Conservation (phyloP, 2,888 invertebrate genomes). For the Cosmia trapezina region DNA sequence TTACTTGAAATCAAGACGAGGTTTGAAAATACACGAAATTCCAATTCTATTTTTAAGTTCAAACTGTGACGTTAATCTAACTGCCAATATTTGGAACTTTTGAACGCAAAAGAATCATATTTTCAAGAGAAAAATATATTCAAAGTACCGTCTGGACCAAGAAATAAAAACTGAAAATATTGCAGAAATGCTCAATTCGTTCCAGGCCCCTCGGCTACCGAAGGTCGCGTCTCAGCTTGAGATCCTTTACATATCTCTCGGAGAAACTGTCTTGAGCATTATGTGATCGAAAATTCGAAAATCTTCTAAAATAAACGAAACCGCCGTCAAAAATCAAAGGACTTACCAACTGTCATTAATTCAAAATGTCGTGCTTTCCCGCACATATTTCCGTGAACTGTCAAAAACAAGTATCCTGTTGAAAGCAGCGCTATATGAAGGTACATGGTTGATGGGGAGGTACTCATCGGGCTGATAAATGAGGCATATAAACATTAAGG, state of each 20-base stretch:
- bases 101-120: constrained; percentile 11
- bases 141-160: constrained; percentile 17
- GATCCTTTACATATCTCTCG: constrained; percentile 38
- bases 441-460: constrained; percentile 27
- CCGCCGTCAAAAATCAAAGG: not conserved
- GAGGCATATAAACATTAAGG: constrained; percentile 54
- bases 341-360: constrained; percentile 21
- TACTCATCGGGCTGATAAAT: constrained; percentile 55
- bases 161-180: constrained; percentile 33
- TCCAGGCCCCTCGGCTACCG: constrained; percentile 39
- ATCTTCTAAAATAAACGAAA: constrained; percentile 12
- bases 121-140: constrained; percentile 46
- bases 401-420: constrained; percentile 32
- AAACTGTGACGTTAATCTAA: not conserved
- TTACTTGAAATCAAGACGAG: not conserved
- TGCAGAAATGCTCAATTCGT: constrained; percentile 39
- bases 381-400: constrained; percentile 34
- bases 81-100: not conserved
- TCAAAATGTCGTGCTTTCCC: constrained; percentile 4
- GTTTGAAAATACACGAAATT: constrained; percentile 1
- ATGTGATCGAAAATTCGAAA: constrained; percentile 1
- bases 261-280: constrained; percentile 20
- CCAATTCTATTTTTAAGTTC: not conserved
- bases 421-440: constrained; percentile 11
- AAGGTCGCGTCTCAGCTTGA: constrained; percentile 12